These are phyloP conservation scores for Tetrapedia diversipes DNA, from an alignment of 2,888 invertebrate genomes.

Conservation along the genomic window DNA sequence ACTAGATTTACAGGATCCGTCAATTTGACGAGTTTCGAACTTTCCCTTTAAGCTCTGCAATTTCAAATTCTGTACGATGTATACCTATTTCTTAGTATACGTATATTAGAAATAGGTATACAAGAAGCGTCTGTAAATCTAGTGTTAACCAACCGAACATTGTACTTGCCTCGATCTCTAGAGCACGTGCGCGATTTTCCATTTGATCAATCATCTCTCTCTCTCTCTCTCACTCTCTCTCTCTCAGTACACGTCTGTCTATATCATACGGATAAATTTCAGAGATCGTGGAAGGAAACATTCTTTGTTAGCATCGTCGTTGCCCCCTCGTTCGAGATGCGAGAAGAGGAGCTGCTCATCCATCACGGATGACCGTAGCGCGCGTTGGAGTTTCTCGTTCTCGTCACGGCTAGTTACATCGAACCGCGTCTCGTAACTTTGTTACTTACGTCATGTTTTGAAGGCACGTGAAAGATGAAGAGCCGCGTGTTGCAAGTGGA, in stretches of 20 bases:
- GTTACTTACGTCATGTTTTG: slow-evolving; percentile 13
- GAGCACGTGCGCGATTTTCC: neutral
- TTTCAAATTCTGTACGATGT: too few species aligned
- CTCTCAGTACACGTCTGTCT: neutral
- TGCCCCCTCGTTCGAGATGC: neutral
- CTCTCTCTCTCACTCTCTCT: neutral
- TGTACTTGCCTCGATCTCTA: slow-evolving; percentile 2
- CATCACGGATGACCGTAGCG: slow-evolving; percentile 4
- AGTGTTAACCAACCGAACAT: slow-evolving; percentile 31
- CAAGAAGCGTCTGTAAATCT: too few species aligned
- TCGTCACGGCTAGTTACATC: slow-evolving; percentile 26
- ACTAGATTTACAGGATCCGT: too few species aligned
- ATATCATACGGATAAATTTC: too few species aligned
- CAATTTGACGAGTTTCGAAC: too few species aligned
- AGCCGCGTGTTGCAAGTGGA: slow-evolving; percentile 22
- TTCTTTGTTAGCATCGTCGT: too few species aligned
- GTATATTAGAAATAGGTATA: too few species aligned
- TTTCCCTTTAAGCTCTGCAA: too few species aligned
- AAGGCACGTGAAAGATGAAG: slow-evolving; percentile 16
- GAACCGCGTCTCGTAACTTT: slow-evolving; percentile 16
- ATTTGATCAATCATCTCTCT: neutral
- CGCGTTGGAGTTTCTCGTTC: slow-evolving; percentile 34
- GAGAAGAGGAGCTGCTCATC: slow-evolving; percentile 2
- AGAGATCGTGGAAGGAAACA: too few species aligned
- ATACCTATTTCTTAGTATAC: too few species aligned